A percentile compares a stretch with the other conserved stretches of the same genome.
Evolutionary conservation across 2,113 vertebrate species (phyloP).

Genomic region (Psittacula cyanocephala): DNA sequence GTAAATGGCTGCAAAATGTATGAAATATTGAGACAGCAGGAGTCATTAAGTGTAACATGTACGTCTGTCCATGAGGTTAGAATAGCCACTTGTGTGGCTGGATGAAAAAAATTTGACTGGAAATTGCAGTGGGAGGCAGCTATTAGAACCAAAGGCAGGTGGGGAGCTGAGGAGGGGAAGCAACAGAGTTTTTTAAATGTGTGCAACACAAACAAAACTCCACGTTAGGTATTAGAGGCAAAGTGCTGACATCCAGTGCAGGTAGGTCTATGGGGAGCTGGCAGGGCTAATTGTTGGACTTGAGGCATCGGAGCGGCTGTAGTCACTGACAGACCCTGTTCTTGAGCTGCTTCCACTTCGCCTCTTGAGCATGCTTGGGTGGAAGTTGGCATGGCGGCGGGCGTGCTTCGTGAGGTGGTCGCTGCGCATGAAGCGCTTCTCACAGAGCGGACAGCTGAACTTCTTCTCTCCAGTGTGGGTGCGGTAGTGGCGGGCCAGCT

Average conservation of each 20-base stretch:
- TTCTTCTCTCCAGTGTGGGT: constrained; percentile 99
- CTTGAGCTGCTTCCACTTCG: constrained; percentile 75
- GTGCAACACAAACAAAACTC: constrained; percentile 28
- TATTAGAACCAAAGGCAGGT: background rate
- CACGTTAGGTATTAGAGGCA: constrained; percentile 25
- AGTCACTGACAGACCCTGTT: constrained; percentile 93
- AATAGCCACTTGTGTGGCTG: background rate
- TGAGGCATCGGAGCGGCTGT: constrained; percentile 94
- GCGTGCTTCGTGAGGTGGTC: constrained; percentile 98
- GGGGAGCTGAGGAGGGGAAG: background rate
- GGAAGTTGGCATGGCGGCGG: constrained; percentile 91
- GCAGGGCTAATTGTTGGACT: constrained; percentile 92
- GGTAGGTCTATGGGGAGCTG: constrained; percentile 89
- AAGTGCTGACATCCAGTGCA: constrained; percentile 75
- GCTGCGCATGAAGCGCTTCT: constrained; percentile 98
- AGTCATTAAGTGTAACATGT: background rate
- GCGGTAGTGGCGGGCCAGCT: constrained; percentile 95
- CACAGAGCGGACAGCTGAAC: constrained; percentile 93
- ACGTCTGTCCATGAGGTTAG: constrained; percentile 42
- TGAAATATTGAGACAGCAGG: constrained; percentile 44
- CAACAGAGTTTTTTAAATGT: background rate
- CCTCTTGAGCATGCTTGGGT: constrained; percentile 92
- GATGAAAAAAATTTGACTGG: constrained; percentile 4
- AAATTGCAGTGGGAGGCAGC: constrained; percentile 27
- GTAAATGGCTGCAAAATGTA: constrained; percentile 44